Percentiles rank a stretch among this genome's conserved stretches.
Evolutionary conservation across 2,797 vertebrate genomes (phyloP).

Genomic region (Calcarius lapponicus): DNA sequence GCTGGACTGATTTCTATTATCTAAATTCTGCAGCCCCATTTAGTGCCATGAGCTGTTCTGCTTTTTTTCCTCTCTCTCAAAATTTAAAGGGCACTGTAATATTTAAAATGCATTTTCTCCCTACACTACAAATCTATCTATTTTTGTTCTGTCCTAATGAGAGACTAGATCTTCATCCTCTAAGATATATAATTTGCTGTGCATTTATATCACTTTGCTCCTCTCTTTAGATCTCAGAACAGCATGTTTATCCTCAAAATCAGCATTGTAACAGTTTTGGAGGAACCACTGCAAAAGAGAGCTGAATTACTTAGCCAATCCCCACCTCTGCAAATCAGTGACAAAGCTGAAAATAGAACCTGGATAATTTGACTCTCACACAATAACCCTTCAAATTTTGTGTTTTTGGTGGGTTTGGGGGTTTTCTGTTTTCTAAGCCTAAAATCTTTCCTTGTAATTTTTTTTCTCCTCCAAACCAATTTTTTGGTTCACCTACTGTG

Average conservation of each 20-base stretch:
- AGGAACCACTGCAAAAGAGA: neutral
- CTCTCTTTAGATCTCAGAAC: neutral
- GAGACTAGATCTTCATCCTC: neutral
- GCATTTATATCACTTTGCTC: neutral
- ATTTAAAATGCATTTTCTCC: slow-evolving; percentile 35
- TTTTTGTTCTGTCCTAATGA: slow-evolving; percentile 5
- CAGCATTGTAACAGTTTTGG: neutral
- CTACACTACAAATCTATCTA: neutral
- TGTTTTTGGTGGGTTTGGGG: neutral
- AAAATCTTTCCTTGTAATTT: neutral
- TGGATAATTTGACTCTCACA: neutral
- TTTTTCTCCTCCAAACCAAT: neutral
- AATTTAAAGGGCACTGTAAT: slow-evolving; percentile 2
- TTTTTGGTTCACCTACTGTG: slow-evolving; percentile 18
- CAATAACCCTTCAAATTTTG: neutral
- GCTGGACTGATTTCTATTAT: neutral
- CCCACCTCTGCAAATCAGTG: neutral
- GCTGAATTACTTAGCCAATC: neutral
- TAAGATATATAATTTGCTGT: neutral
- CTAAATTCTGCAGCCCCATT: neutral
- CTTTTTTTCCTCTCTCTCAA: neutral
- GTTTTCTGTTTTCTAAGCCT: neutral
- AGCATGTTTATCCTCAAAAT: neutral
- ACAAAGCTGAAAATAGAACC: neutral
- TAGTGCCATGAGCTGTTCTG: neutral